Conservation (phyloP, 2,888 invertebrate species). For the Vesta saturnalis region DNA sequence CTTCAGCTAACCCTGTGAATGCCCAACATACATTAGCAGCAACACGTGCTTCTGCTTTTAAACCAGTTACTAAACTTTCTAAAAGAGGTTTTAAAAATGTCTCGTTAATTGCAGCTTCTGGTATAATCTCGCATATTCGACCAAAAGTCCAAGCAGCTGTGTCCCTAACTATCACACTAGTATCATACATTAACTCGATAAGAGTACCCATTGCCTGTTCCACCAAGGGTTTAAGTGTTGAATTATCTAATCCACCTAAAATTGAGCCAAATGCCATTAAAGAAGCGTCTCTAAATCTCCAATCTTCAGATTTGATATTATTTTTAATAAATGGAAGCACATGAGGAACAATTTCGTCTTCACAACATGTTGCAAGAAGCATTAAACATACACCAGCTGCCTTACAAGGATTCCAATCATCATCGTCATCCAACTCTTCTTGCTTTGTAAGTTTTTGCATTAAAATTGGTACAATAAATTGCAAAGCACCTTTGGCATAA, state of each 20-base stretch:
- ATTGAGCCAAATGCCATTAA: conserved; percentile 96
- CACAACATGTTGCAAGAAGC: conserved; percentile 96
- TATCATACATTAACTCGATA: conserved; percentile 94
- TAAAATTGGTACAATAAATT: conserved; percentile 93
- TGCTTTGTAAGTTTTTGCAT: conserved; percentile 95
- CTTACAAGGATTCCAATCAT: conserved; percentile 99
- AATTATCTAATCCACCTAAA: conserved; percentile 85
- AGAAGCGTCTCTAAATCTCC: conserved; percentile 90
- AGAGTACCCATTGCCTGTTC: conserved; percentile 97
- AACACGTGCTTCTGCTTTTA: conserved; percentile 94
- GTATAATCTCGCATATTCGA: conserved; percentile 96
- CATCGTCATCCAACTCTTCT: conserved; percentile 97
- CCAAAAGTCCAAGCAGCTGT: conserved; percentile 99
- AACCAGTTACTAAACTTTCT: conserved; percentile 83
- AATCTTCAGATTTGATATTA: conserved; percentile 92
- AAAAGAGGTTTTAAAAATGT: conserved; percentile 83
- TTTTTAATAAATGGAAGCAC: conserved; percentile 96
- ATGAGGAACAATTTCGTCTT: conserved; percentile 95
- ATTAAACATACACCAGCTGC: conserved; percentile 99
- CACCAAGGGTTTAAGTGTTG: conserved; percentile 89
- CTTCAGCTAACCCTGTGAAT: conserved; percentile 93
- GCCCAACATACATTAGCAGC: conserved; percentile 99
- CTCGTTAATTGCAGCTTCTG: conserved; percentile 92
- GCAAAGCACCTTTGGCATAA: conserved; percentile 98
- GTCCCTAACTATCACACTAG: conserved; percentile 93